phyloP scores from a whole-genome alignment of 2,113 vertebrate genomes.

The Strix aluco region DNA sequence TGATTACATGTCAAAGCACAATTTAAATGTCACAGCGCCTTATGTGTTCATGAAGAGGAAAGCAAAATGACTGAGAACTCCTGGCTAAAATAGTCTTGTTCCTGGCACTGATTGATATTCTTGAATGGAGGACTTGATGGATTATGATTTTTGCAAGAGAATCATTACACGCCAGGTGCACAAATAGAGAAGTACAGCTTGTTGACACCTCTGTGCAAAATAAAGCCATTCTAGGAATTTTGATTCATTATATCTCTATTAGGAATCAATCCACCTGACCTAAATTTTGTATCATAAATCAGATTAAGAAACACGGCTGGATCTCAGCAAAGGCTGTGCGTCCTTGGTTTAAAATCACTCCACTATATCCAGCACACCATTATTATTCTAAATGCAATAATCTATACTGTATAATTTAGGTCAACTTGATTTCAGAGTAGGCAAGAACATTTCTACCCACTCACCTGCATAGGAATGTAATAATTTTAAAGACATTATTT shows the following conservation, averaged over 20 bases:
- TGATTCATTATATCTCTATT: conserved; percentile 75
- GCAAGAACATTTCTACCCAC: not conserved
- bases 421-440: not conserved
- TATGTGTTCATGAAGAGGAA: conserved; percentile 45
- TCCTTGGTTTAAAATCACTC: conserved; percentile 55
- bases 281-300: conserved; percentile 69
- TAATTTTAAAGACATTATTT: not conserved
- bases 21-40: conserved; percentile 74
- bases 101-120: conserved; percentile 73
- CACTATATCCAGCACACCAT: not conserved
- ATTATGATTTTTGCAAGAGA: conserved; percentile 76
- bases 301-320: not conserved
- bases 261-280: conserved; percentile 63
- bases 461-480: not conserved
- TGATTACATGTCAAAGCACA: conserved; percentile 79
- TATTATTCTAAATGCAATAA: conserved; percentile 55
- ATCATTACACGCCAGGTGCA: conserved; percentile 71
- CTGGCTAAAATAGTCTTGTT: conserved; percentile 62
- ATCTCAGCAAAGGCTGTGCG: conserved; percentile 16
- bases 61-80: conserved; percentile 73
- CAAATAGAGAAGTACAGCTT: conserved; percentile 67
- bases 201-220: conserved; percentile 64
- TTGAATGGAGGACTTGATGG: conserved; percentile 69
- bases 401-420: conserved; percentile 46
- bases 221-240: conserved; percentile 67